Conservation (phyloP, 2,113 vertebrate species). For the cat (Felis catus) region DNA sequence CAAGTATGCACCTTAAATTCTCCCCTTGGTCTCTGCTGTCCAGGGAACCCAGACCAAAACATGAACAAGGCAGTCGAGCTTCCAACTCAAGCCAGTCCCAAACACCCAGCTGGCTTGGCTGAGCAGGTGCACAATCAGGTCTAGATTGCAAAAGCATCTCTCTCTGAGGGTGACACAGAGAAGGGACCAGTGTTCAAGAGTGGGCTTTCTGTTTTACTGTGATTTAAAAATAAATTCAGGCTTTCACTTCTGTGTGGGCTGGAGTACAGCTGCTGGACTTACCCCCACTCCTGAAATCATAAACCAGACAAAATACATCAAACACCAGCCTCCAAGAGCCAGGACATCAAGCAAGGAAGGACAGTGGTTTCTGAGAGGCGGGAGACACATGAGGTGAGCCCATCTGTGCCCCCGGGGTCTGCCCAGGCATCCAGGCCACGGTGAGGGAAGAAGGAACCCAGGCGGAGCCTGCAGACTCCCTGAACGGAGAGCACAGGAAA, state of each 20-base stretch:
- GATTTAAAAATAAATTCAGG: neutral
- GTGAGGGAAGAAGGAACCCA: neutral
- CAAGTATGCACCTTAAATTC: neutral
- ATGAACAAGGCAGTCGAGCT: neutral
- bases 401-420: neutral
- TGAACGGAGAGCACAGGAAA: no score
- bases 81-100: neutral
- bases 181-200: neutral
- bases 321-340: neutral
- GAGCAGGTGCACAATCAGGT: neutral
- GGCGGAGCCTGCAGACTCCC: neutral
- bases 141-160: neutral
- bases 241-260: neutral
- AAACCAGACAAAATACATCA: neutral
- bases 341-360: neutral
- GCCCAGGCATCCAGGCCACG: neutral
- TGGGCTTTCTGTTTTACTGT: neutral
- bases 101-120: neutral
- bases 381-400: neutral
- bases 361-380: neutral
- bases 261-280: neutral
- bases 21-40: neutral
- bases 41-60: neutral
- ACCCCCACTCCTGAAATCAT: neutral
- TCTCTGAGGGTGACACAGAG: neutral